phyloP scores from a whole-genome alignment of 2,113 vertebrate genomes.

The Rattus rattus region DNA sequence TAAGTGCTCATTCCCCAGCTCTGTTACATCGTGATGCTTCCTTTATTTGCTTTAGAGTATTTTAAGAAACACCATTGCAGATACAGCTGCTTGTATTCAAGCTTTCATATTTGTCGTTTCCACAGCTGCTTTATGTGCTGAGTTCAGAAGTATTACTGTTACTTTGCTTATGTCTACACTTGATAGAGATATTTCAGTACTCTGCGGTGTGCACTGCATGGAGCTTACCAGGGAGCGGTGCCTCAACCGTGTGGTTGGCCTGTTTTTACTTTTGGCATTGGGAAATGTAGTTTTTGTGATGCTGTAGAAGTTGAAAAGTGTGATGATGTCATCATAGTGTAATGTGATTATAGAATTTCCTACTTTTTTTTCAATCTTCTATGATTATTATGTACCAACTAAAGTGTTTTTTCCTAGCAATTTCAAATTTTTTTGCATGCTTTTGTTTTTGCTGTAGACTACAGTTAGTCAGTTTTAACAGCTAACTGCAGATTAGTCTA shows the following conservation, averaged over 20 bases:
- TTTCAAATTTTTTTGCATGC: slow-evolving; percentile 45
- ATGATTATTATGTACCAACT: not conserved
- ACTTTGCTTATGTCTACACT: slow-evolving; percentile 4
- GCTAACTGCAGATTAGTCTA: not conserved
- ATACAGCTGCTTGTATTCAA: not conserved
- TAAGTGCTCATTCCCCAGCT: slow-evolving; percentile 16
- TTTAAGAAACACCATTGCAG: slow-evolving; percentile 51
- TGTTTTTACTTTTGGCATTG: slow-evolving; percentile 47
- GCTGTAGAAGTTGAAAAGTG: not conserved
- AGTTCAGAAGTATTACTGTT: not conserved
- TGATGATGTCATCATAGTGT: not conserved
- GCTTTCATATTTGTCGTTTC: slow-evolving; percentile 24
- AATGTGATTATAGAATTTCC: not conserved
- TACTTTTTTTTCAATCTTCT: not conserved
- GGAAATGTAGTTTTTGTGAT: slow-evolving; percentile 9
- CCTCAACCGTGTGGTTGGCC: not conserved
- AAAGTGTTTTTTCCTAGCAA: not conserved
- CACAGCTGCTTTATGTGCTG: not conserved
- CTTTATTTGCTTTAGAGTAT: slow-evolving; percentile 51
- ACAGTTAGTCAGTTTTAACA: slow-evolving; percentile 2
- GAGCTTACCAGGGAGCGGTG: too few species aligned
- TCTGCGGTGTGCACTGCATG: not conserved
- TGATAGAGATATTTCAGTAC: slow-evolving; percentile 4
- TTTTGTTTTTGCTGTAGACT: slow-evolving; percentile 20
- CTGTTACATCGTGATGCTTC: slow-evolving; percentile 31